Evolutionary conservation across 2,797 vertebrate species (phyloP).

Genomic region (Podarcis lilfordi): DNA sequence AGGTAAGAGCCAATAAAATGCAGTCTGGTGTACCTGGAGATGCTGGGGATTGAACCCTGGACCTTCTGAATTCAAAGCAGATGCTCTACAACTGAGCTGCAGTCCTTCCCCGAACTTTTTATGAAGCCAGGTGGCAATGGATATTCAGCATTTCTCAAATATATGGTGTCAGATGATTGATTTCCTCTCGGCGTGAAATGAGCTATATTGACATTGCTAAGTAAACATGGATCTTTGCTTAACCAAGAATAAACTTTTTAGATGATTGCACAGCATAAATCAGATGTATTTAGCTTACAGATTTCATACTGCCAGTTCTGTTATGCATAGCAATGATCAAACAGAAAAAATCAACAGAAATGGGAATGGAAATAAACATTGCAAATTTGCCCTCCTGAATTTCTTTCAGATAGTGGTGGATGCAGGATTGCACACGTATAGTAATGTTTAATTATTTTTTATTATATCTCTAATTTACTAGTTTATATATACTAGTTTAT

Average conservation of each 20-base stretch:
- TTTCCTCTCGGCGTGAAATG: conserved; percentile 15
- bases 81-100: too few relatives aligned
- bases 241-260: conserved; percentile 24
- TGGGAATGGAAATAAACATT: conserved; percentile 21
- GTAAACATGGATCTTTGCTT: conserved; percentile 27
- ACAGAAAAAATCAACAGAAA: conserved; percentile 4
- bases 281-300: conserved; percentile 24
- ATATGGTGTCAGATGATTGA: conserved; percentile 19
- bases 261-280: conserved; percentile 28
- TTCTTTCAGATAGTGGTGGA: neutral
- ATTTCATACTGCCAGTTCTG: conserved; percentile 24
- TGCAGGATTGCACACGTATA: neutral
- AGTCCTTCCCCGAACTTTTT: too few relatives aligned
- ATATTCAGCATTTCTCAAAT: neutral
- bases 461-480: neutral
- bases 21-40: too few relatives aligned
- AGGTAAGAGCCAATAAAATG: neutral
- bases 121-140: neutral
- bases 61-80: too few relatives aligned
- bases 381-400: neutral
- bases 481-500: neutral
- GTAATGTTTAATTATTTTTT: neutral
- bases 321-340: conserved; percentile 25
- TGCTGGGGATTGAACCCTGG: too few relatives aligned
- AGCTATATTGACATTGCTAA: conserved; percentile 24